Percentiles rank a stretch among this genome's conserved stretches.
Evolutionary conservation across 2,797 vertebrate genomes (phyloP).

Genomic region (Manis crassicaudata): DNA sequence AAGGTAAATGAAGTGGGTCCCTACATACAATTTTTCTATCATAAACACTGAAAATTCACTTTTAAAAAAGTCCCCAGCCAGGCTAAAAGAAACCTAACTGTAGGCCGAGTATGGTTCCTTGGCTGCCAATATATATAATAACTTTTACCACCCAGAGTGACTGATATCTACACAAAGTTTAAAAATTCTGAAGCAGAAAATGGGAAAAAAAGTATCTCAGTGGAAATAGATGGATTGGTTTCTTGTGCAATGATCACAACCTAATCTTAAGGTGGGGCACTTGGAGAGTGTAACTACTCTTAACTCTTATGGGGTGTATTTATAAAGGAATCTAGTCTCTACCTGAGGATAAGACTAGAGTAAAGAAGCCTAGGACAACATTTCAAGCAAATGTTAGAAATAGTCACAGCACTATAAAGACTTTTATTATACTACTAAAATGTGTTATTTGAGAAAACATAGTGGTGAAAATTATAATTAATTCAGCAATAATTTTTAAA

Average conservation of each 20-base stretch:
- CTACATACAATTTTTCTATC: not conserved
- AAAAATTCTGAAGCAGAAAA: not conserved
- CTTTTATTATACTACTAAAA: not conserved
- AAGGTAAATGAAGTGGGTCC: not conserved
- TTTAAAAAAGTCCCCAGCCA: not conserved
- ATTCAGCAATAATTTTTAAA: constrained; percentile 27
- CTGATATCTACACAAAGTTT: constrained; percentile 12
- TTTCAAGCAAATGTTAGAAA: not conserved
- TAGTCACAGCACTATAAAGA: not conserved
- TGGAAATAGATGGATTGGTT: not conserved
- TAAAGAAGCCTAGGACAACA: not conserved
- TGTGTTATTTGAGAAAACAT: not conserved
- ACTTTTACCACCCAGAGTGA: not conserved
- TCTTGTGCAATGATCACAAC: not conserved
- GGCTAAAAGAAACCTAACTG: not conserved
- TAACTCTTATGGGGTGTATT: not conserved
- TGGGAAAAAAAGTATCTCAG: not conserved
- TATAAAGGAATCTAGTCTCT: not conserved
- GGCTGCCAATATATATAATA: not conserved
- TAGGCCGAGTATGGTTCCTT: not conserved
- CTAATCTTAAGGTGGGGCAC: not conserved
- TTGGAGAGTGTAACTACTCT: not conserved
- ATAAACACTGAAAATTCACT: constrained; percentile 11
- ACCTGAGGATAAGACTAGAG: not conserved
- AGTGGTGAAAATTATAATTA: not conserved